These are phyloP conservation scores for Hydropotes inermis DNA, from an alignment of 2,113 vertebrate species.

Conservation along the genomic window DNA sequence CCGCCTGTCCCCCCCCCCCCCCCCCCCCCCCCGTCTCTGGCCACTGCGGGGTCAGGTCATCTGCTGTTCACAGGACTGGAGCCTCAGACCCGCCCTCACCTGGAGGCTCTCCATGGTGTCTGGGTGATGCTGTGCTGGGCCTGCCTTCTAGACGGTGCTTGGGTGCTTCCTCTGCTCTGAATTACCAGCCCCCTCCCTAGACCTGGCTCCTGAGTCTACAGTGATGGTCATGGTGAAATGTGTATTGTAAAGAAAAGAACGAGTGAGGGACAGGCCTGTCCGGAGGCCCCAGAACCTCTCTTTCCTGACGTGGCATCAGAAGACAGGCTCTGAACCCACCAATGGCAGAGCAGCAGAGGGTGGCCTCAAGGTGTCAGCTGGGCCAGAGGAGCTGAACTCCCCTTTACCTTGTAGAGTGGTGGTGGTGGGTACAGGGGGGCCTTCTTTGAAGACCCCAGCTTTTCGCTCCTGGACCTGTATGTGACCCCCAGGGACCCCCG, in stretches of 20 bases:
- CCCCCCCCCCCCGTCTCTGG: neutral
- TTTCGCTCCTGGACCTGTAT: neutral
- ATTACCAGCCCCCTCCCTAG: neutral
- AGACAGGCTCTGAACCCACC: neutral
- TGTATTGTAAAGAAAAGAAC: neutral
- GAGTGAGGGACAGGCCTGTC: neutral
- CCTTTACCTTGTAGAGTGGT: neutral
- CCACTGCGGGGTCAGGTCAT: neutral
- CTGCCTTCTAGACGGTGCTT: neutral
- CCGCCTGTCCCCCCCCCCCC: rapidly evolving
- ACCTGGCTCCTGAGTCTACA: neutral
- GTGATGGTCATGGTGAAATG: rapidly evolving
- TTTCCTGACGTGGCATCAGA: neutral
- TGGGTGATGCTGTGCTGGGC: neutral
- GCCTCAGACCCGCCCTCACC: neutral
- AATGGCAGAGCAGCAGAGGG: neutral
- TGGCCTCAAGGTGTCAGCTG: neutral
- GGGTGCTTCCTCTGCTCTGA: neutral
- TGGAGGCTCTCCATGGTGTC: rapidly evolving
- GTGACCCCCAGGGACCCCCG: neutral
- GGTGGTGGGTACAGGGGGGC: rapidly evolving
- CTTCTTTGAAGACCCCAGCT: neutral
- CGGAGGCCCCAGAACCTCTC: neutral
- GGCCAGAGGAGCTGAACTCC: neutral
- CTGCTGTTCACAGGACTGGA: neutral